Percentiles rank a stretch among this genome's conserved stretches.
Evolutionary conservation across 2,888 invertebrate genomes (phyloP).

Genomic region (Aquatica leii): DNA sequence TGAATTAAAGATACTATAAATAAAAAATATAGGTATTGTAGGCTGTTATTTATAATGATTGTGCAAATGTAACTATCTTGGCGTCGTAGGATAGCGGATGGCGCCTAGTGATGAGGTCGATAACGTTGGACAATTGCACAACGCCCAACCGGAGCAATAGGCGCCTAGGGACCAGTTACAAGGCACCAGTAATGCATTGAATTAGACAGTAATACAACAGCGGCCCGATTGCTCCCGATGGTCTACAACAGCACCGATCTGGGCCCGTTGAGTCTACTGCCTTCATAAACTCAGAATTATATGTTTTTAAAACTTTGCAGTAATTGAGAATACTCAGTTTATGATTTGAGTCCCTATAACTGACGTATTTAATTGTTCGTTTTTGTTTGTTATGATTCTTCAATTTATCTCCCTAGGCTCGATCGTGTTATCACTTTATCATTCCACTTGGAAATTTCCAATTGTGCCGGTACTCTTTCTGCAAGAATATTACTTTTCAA

Average conservation of each 20-base stretch:
- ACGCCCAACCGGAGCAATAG: slow-evolving; percentile 59
- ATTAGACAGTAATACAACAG: slow-evolving; percentile 67
- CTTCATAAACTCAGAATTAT: slow-evolving; percentile 48
- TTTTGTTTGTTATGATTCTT: slow-evolving; percentile 22
- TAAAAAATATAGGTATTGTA: slow-evolving; percentile 21
- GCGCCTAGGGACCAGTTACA: slow-evolving; percentile 60
- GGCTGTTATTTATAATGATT: slow-evolving; percentile 34
- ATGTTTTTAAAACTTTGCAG: slow-evolving; percentile 46
- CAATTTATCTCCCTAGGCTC: slow-evolving; percentile 17
- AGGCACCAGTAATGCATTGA: slow-evolving; percentile 66
- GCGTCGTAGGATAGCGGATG: slow-evolving; percentile 46
- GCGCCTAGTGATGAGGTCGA: slow-evolving; percentile 54
- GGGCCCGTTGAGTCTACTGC: slow-evolving; percentile 45
- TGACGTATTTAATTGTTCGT: slow-evolving; percentile 35
- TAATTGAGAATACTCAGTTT: slow-evolving; percentile 41
- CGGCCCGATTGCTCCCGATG: slow-evolving; percentile 55
- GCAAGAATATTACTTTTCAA: slow-evolving; percentile 5
- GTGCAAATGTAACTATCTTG: slow-evolving; percentile 33
- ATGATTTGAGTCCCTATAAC: slow-evolving; percentile 28
- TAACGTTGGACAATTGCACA: slow-evolving; percentile 57
- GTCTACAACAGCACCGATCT: slow-evolving; percentile 47
- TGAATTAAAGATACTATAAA: slow-evolving; percentile 24
- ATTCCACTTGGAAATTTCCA: slow-evolving; percentile 3
- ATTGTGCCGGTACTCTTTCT: neutral
- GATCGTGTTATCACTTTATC: slow-evolving; percentile 7